phyloP scores from a whole-genome alignment of 2,113 vertebrate species.

The Phrynosoma platyrhinos region DNA sequence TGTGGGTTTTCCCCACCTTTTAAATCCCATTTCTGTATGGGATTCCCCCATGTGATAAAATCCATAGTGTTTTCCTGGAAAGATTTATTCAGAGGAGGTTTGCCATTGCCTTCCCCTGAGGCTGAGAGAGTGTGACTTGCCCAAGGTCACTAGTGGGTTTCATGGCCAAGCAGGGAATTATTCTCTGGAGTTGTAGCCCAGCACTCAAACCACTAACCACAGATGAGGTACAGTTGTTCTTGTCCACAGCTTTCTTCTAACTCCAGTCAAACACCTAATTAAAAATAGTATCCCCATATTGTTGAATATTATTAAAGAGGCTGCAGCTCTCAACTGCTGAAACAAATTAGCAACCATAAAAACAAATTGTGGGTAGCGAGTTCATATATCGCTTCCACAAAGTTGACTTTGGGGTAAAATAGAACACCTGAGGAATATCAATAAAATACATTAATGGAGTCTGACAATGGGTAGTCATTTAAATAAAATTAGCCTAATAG shows the following conservation, averaged over 20 bases:
- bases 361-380: slow-evolving; percentile 10
- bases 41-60: too few relatives aligned
- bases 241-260: not conserved
- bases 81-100: too few relatives aligned
- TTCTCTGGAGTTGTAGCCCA: too few relatives aligned
- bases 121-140: too few relatives aligned
- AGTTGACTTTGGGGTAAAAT: slow-evolving; percentile 45
- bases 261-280: not conserved
- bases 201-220: too few relatives aligned
- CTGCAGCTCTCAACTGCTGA: not conserved
- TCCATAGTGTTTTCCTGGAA: too few relatives aligned
- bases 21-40: too few relatives aligned
- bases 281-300: not conserved
- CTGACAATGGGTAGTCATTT: slow-evolving; percentile 30
- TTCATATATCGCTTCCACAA: slow-evolving; percentile 11
- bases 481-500: slow-evolving; percentile 58
- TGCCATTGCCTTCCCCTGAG: too few relatives aligned
- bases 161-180: too few relatives aligned
- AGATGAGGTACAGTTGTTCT: too few relatives aligned
- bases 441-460: slow-evolving; percentile 1
- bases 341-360: slow-evolving; percentile 35
- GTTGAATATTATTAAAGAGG: slow-evolving; percentile 15
- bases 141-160: too few relatives aligned
- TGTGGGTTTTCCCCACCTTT: too few relatives aligned
- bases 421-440: slow-evolving; percentile 25